Percentiles rank a stretch among this genome's conserved stretches.
phyloP scores from a whole-genome alignment of 2,888 invertebrate species.

The Pristionchus maxplancki region DNA sequence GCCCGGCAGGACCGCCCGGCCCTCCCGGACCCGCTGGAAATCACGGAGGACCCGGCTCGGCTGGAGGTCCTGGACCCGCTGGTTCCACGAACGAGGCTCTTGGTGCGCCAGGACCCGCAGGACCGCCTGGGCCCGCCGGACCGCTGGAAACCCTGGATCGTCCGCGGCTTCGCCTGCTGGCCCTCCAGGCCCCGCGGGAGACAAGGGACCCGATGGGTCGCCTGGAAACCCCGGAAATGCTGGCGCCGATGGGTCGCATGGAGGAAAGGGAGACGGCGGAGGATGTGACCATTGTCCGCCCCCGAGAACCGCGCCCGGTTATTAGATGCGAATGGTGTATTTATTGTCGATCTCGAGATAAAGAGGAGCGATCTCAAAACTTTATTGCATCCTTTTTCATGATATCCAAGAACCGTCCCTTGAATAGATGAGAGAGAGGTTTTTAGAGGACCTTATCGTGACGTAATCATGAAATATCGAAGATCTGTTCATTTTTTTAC shows the following conservation, averaged over 20 bases:
- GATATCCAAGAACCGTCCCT: too few relatives aligned
- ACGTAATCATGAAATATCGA: too few relatives aligned
- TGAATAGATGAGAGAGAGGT: too few relatives aligned
- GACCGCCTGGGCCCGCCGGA: slow-evolving; percentile 38
- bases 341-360: slow-evolving; percentile 9
- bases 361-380: slow-evolving; percentile 8
- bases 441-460: too few relatives aligned
- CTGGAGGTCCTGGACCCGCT: slow-evolving; percentile 46
- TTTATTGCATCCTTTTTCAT: too few relatives aligned
- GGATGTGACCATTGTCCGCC: slow-evolving; percentile 51
- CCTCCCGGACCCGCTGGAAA: slow-evolving; percentile 49
- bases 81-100: slow-evolving; percentile 3
- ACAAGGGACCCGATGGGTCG: slow-evolving; percentile 37
- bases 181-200: slow-evolving; percentile 46
- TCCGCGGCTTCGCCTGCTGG: background rate
- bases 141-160: slow-evolving; percentile 48
- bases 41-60: slow-evolving; percentile 26
- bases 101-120: slow-evolving; percentile 47
- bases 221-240: slow-evolving; percentile 34
- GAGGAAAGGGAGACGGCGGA: slow-evolving; percentile 32
- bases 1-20: slow-evolving; percentile 42
- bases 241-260: slow-evolving; percentile 1
- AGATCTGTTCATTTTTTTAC: too few relatives aligned
- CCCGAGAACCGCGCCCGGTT: slow-evolving; percentile 48
- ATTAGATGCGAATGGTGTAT: background rate